Conservation (phyloP, 2,888 invertebrate genomes). For the Patella pellucida region DNA sequence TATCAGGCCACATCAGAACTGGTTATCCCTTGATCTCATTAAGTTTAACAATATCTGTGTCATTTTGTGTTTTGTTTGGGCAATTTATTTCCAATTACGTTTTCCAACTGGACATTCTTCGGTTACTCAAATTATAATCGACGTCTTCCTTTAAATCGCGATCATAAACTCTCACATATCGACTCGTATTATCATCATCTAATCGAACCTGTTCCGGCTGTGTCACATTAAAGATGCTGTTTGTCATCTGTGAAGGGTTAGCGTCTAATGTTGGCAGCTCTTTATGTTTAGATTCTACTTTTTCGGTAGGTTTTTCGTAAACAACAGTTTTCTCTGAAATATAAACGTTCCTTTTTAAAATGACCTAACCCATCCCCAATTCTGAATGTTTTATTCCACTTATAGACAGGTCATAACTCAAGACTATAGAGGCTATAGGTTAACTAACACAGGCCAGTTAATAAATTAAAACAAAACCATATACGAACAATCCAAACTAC, state of each 20-base stretch:
- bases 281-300: background rate
- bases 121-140: background rate
- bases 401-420: too few species aligned
- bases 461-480: too few species aligned
- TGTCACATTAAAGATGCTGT: background rate
- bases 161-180: background rate
- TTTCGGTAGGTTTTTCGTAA: background rate
- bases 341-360: background rate
- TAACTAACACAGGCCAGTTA: too few species aligned
- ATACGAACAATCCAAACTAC: too few species aligned
- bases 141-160: background rate
- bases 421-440: too few species aligned
- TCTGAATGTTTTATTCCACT: too few species aligned
- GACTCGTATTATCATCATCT: background rate
- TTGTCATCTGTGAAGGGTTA: background rate
- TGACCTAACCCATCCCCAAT: too few species aligned
- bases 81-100: background rate
- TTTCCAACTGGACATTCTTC: conserved; percentile 4
- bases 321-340: background rate
- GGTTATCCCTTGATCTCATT: too few species aligned
- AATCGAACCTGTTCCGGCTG: background rate
- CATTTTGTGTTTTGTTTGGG: too few species aligned
- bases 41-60: too few species aligned
- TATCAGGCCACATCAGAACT: too few species aligned
- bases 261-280: background rate